A percentile compares a stretch with the other conserved stretches of the same genome.
Evolutionary conservation across 2,797 vertebrate species (phyloP).

Genomic region (Leuciscus waleckii): DNA sequence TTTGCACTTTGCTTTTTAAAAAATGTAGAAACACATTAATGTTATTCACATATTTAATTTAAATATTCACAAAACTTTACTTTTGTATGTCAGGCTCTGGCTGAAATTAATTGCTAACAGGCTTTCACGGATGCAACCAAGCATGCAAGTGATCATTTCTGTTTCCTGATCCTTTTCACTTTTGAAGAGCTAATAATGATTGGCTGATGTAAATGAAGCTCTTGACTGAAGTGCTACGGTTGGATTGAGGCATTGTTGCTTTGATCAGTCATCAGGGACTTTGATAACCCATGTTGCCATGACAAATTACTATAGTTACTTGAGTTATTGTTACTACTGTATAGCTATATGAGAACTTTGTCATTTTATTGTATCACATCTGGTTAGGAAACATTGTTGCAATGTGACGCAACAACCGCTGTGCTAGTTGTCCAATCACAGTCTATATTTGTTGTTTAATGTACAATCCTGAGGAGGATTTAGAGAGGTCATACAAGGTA

Average conservation of each 20-base stretch:
- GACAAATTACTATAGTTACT: background rate
- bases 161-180: slow-evolving; percentile 44
- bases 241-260: slow-evolving; percentile 10
- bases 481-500: background rate
- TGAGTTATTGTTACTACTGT: background rate
- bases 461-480: background rate
- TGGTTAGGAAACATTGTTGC: background rate
- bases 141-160: slow-evolving; percentile 27
- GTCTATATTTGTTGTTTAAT: background rate
- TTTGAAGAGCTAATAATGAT: slow-evolving; percentile 17
- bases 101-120: slow-evolving; percentile 43
- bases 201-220: slow-evolving; percentile 19
- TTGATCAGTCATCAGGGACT: slow-evolving; percentile 10
- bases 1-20: slow-evolving; percentile 15
- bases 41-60: background rate
- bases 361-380: background rate
- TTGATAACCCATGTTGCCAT: background rate
- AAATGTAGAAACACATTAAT: slow-evolving; percentile 1
- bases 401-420: background rate
- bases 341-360: background rate
- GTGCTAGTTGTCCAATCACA: background rate
- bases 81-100: background rate
- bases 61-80: slow-evolving; percentile 13
- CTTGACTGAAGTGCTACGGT: background rate
- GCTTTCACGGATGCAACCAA: slow-evolving; percentile 15